Conservation (phyloP, 1,140 invertebrate species). For the Drosophila kohkoa region DNA sequence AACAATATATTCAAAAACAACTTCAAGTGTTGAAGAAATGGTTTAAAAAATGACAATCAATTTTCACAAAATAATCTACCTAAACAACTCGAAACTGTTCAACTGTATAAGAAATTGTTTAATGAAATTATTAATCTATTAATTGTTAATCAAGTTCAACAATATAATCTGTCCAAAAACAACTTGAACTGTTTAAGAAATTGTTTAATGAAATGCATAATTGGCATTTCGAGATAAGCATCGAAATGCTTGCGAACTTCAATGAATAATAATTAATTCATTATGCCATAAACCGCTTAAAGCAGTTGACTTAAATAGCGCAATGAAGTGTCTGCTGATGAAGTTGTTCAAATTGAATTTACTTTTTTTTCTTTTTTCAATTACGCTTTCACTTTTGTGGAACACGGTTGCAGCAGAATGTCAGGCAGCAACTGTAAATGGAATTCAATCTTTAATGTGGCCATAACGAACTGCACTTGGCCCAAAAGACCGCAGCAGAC, state of each 20-base stretch:
- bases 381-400: constrained; percentile 3
- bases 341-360: constrained; percentile 5
- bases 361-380: background rate
- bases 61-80: too few relatives aligned
- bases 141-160: too few relatives aligned
- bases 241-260: background rate
- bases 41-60: too few relatives aligned
- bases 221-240: too few relatives aligned
- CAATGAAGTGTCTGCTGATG: background rate
- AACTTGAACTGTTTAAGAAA: too few relatives aligned
- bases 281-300: background rate
- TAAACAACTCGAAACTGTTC: too few relatives aligned
- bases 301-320: background rate
- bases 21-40: too few relatives aligned
- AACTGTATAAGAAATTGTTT: too few relatives aligned
- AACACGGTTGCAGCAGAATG: background rate
- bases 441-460: constrained; percentile 40
- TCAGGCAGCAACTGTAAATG: background rate
- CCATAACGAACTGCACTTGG: constrained; percentile 47
- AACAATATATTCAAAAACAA: too few relatives aligned
- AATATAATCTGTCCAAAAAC: too few relatives aligned
- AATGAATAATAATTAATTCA: background rate
- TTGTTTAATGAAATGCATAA: too few relatives aligned
- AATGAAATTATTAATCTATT: too few relatives aligned
- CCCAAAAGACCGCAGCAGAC: constrained; percentile 19